These are phyloP conservation scores for Eidolon helvum DNA, from an alignment of 2,113 vertebrate species.

Conservation along the genomic window DNA sequence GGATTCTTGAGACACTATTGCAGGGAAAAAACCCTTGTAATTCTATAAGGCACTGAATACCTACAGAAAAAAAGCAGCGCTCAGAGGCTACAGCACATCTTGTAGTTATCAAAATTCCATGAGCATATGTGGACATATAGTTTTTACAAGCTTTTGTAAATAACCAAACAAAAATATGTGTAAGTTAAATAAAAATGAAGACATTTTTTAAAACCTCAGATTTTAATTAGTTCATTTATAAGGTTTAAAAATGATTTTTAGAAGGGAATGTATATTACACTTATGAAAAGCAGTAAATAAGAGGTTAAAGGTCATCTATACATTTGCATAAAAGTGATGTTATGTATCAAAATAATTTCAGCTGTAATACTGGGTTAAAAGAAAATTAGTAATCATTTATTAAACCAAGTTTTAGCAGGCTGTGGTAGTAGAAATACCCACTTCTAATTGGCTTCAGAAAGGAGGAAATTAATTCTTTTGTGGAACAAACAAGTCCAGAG, in stretches of 20 bases:
- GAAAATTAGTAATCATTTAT: not conserved
- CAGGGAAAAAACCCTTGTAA: not conserved
- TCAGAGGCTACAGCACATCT: not conserved
- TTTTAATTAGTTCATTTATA: not conserved
- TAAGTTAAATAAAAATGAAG: slow-evolving; percentile 9
- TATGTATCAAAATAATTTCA: slow-evolving; percentile 27
- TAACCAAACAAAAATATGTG: not conserved
- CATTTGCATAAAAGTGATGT: slow-evolving; percentile 10
- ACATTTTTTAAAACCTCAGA: not conserved
- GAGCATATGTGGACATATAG: not conserved
- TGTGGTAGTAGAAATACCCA: not conserved
- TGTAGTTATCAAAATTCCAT: not conserved
- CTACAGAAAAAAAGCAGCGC: not conserved
- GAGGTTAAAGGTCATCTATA: not conserved
- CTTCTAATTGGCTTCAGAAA: slow-evolving; percentile 12
- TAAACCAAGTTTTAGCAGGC: not conserved
- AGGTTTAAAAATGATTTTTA: slow-evolving; percentile 41
- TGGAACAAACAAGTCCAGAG: not conserved
- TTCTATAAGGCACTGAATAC: not conserved
- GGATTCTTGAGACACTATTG: not conserved
- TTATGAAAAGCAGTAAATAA: not conserved
- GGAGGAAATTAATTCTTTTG: not conserved
- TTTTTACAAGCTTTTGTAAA: slow-evolving; percentile 44
- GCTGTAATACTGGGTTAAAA: not conserved
- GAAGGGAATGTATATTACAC: not conserved